phyloP scores from a whole-genome alignment of 2,797 vertebrate species.

The Lepidocolaptes lacrymiger region DNA sequence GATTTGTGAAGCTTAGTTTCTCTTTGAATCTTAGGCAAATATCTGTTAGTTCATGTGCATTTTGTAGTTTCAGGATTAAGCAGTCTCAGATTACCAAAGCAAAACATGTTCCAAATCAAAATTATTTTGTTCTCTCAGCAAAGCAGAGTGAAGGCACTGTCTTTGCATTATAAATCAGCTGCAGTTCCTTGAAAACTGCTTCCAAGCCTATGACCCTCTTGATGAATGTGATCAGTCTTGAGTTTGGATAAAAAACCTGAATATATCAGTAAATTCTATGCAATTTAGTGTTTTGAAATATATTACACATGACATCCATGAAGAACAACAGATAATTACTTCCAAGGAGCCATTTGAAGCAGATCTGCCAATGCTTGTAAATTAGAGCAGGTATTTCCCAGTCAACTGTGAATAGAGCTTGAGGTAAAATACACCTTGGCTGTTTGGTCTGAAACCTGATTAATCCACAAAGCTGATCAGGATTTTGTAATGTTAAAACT shows the following conservation, averaged over 20 bases:
- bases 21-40: background rate
- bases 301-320: background rate
- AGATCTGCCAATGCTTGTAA: constrained; percentile 19
- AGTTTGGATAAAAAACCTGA: background rate
- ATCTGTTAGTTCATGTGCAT: background rate
- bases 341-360: constrained; percentile 44
- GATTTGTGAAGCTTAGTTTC: background rate
- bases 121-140: background rate
- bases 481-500: constrained; percentile 65
- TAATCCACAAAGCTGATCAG: constrained; percentile 55
- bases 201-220: background rate
- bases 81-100: background rate
- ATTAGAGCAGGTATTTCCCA: constrained; percentile 21
- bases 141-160: background rate
- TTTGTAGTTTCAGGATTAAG: background rate
- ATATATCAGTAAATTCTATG: background rate
- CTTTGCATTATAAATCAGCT: background rate
- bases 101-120: background rate
- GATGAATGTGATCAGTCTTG: background rate
- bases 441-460: constrained; percentile 50
- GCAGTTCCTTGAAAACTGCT: constrained; percentile 1
- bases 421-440: constrained; percentile 45
- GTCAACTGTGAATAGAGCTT: constrained; percentile 23
- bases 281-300: background rate
- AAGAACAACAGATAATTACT: constrained; percentile 29